These are phyloP conservation scores for Hymenochirus boettgeri DNA, from an alignment of 2,113 vertebrate species.

Conservation along the genomic window DNA sequence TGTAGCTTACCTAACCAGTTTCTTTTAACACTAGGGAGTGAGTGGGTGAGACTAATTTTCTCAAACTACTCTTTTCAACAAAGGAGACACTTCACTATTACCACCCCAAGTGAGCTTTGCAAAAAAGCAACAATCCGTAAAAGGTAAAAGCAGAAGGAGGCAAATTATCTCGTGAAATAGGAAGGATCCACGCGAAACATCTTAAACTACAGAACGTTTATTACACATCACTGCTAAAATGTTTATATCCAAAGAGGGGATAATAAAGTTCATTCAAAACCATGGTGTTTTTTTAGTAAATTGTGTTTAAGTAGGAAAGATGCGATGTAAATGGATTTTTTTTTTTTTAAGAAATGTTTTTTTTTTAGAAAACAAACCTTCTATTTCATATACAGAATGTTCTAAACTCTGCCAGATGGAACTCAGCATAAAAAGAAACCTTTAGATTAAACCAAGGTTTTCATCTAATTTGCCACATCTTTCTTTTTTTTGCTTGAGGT, in stretches of 20 bases:
- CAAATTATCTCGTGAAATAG: too few relatives aligned
- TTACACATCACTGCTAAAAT: too few relatives aligned
- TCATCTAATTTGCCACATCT: conserved; percentile 48
- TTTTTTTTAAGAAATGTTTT: neutral
- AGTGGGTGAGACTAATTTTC: conserved; percentile 20
- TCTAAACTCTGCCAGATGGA: conserved; percentile 14
- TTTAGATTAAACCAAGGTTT: conserved; percentile 45
- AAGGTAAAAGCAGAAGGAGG: conserved; percentile 14
- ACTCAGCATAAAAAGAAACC: neutral
- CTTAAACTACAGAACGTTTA: too few relatives aligned
- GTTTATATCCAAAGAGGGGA: too few relatives aligned
- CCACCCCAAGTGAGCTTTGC: conserved; percentile 12
- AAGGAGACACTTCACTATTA: conserved; percentile 8
- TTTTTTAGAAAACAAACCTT: neutral
- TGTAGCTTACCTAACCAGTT: conserved; percentile 59
- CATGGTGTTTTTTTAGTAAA: too few relatives aligned
- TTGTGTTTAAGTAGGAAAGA: too few relatives aligned
- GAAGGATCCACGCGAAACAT: too few relatives aligned
- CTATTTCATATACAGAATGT: neutral
- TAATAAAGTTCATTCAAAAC: too few relatives aligned
- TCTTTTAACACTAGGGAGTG: conserved; percentile 46
- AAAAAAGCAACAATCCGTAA: conserved; percentile 4
- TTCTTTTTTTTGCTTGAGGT: conserved; percentile 57
- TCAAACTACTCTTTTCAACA: conserved; percentile 19
- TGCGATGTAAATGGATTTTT: neutral